Evolutionary conservation across 2,888 invertebrate species (phyloP), one percentile per base, ranked within the genome.

Genomic region (Acanthosepion esculentum): DNA sequence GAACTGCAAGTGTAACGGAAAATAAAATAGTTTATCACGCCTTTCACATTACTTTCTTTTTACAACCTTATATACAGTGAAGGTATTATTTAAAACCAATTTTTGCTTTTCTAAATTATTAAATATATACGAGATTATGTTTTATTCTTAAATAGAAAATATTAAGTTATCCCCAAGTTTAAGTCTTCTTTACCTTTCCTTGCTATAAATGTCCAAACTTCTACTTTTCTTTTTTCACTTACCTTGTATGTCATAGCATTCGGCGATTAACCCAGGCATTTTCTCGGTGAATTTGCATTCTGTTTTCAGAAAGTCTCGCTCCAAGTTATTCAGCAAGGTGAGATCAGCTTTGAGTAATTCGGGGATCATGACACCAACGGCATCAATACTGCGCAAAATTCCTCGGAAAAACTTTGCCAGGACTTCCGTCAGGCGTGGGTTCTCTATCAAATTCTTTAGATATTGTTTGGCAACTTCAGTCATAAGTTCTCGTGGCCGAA

Each of bases 311-410:
- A 96, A 95, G 93, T 96, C 96, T 29, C 95, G 95, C 94, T 95
- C 95, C 15, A 97, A 93, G 48, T 95, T 95, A 91, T 96, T 95
- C 92, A 97, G 96, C 94, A 97, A 95, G 48, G 96, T 95, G 18
- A 95, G 95, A 95, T 97, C 97, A 18, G 97, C 96, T 94, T 96
- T 96, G 29, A 96, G 95, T 94, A 97, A 96, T 94, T 96, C 96
- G 12, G 96, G 96, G 55, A 97, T 96, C 95, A 96, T 96, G 94
- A 95, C 95, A 2, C 96, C 96, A 64, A 96, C 95, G 15, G 95
- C 95, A 78, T 96, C 96, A 20, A 96, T 95, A 26, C 96, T 96
- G 95, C 95, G 96, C 7, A 95, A 91, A 95, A 96, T 96, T 94
- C 96, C 95, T 64, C 95, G 96, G 94, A 97, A 96, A 94, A 96